Evolutionary conservation across 2,888 invertebrate genomes (phyloP), one percentile per base, ranked within the genome.

Genomic region (Chydorus sphaericus): DNA sequence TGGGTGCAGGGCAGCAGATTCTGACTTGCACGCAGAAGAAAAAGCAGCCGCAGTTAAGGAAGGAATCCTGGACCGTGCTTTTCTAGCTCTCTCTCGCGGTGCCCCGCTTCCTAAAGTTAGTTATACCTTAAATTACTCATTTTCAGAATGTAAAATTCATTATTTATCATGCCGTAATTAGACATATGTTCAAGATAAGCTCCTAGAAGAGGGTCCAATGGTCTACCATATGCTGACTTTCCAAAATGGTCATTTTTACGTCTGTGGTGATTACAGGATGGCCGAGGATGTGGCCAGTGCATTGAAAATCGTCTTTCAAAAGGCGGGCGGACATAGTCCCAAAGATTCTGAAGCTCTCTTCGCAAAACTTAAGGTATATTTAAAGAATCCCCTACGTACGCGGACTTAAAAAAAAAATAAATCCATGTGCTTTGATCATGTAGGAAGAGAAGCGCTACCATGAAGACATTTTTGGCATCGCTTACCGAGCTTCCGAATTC

Each of bases 191-290:
- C 94, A 94, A 78, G 87, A 92, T 70, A 71, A 89, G 65, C 82
- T 91, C 58, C 79, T 82, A 66, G 75, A 80, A 61, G 88, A 90
- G 71, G 82, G 86, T 4, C 73, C 77, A 16, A 79, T 83, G 66
- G 81, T 94, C 55, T 88, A 84, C 66, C 77, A 81, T 60, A 76
- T 87, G 67, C 71, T 94, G 52, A 79, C 88, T 6, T 74, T 81
- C 60, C 77, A 83, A 66, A 81, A 81, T 59, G 93, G 90, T 2
- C 92, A 93, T 68, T 86, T 94, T 67, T 94, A 91, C 66, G 92
- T 96, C 0, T 96, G 94, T 64, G 94, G 94, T 36, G 94, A 94
- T 72, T 92, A 92, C 64, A 89, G 91, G 58, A 96, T 96, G 94
- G 94, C 94, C 3, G 90, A 92, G 69, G 88, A 91, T 67, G 94